Evolutionary conservation across 37 sponge, comb jelly and placozoan genomes (phyloP).

Genomic region (Theonella swinhoei): DNA sequence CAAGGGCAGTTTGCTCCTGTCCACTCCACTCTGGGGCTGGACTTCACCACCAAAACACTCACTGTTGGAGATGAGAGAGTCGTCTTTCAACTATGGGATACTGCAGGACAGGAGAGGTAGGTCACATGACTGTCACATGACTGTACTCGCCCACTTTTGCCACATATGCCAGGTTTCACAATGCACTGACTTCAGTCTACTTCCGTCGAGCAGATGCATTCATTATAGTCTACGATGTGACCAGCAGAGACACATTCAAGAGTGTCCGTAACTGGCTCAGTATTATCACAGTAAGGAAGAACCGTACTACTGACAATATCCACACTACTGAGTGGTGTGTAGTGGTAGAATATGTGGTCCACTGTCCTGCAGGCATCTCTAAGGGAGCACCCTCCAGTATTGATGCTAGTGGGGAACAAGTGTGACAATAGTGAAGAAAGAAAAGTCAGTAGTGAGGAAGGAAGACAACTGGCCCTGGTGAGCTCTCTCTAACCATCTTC

Average conservation of each 20-base stretch:
- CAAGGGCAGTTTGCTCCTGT: constrained; percentile 1
- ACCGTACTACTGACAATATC: too few species aligned
- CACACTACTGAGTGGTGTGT: too few species aligned
- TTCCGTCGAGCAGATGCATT: constrained; percentile 65
- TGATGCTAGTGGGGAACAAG: constrained; percentile 67
- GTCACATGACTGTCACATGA: constrained; percentile 5
- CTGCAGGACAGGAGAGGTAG: constrained; percentile 69
- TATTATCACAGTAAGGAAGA: background rate
- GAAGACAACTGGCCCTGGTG: constrained; percentile 43
- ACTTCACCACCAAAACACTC: constrained; percentile 37
- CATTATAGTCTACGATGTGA: constrained; percentile 65
- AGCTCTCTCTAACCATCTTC: background rate
- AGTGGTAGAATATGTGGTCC: background rate
- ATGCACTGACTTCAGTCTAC: constrained; percentile 51
- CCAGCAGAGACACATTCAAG: constrained; percentile 27
- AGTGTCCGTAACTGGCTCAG: constrained; percentile 40
- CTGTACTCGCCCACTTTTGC: background rate
- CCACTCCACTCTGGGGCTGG: constrained; percentile 38
- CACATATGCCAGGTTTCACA: constrained; percentile 35
- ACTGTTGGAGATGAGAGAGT: constrained; percentile 46
- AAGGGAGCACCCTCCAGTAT: constrained; percentile 41
- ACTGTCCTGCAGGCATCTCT: constrained; percentile 32
- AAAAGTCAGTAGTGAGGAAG: constrained; percentile 42
- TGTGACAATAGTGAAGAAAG: constrained; percentile 33
- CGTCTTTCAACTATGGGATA: constrained; percentile 70